Evolutionary conservation across 2,888 invertebrate genomes (phyloP).

Genomic region (Sympetrum striolatum): DNA sequence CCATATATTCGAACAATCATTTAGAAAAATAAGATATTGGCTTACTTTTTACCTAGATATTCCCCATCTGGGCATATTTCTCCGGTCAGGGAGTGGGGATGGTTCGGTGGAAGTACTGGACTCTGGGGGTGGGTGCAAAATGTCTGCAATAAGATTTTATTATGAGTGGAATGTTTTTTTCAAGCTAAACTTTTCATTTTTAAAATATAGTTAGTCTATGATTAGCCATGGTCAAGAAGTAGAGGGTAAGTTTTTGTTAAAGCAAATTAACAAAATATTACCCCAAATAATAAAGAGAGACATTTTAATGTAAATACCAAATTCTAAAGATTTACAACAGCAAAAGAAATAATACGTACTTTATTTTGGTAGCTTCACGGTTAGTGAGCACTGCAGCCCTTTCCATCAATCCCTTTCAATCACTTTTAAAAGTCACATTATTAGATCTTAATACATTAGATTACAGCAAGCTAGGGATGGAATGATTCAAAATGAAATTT

Average conservation of each 20-base stretch:
- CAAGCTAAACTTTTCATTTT: background rate
- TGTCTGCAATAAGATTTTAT: slow-evolving; percentile 44
- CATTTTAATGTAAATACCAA: background rate
- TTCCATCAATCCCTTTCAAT: background rate
- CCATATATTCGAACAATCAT: background rate
- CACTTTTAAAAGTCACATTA: background rate
- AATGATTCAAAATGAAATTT: background rate
- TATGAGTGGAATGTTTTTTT: background rate
- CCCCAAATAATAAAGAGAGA: too few relatives aligned
- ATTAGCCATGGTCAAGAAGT: too few relatives aligned
- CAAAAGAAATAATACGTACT: background rate
- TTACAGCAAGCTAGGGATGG: background rate
- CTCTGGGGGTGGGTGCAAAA: slow-evolving; percentile 48
- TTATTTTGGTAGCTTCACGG: background rate
- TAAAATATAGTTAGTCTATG: background rate
- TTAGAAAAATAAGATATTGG: background rate
- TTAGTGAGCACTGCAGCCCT: background rate
- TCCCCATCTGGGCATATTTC: slow-evolving; percentile 47
- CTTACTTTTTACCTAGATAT: slow-evolving; percentile 46
- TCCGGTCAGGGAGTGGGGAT: slow-evolving; percentile 49
- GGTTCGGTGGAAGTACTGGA: slow-evolving; percentile 49
- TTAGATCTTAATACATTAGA: background rate
- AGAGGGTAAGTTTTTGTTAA: background rate
- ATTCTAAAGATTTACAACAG: background rate
- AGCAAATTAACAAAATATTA: background rate